Base-by-base conservation (phyloP, 2,797 vertebrate genomes). In the Paratrypauchen microcephalus region DNA sequence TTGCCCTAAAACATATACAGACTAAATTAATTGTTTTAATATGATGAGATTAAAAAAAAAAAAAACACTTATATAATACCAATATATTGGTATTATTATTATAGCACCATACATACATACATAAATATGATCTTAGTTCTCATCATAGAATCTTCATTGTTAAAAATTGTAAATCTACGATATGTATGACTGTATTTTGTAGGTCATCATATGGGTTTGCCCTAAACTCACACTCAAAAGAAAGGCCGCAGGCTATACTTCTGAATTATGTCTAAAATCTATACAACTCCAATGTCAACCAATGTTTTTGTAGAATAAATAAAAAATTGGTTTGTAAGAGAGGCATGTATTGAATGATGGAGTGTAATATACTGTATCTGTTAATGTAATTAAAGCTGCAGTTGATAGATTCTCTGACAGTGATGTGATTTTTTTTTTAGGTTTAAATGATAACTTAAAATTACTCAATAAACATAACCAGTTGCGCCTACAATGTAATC, bases 101-200 rank as follows among this genome's bases (percentile, higher is more conserved):
- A 86, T 73, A 81, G 81, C 88, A 85, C 73, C 6, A 28, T 90
- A 86, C 6, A 28, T 90, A 86, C 6, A 28, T 90, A 85, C 88
- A 84, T 92, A 87, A 91, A 90, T 91, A 87, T 87, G 88, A 76
- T 82, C 87, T 81, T 86, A 83, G 87, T 86, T 89, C 69, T 88
- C 79, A 85, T 84, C 75, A 84, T 76, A 84, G 86, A 88, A 87
- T 90, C 69, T 80, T 84, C 88, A 77, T 88, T 87, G 81, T 89
- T 83, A 90, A 85, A 88, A 85, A 89, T 88, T 93, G 85, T 88
- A 84, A 90, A 85, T 87, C 86, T 81, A 88, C 75, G 73, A 75
- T 72, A 74, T 81, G 81, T 86, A 74, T 82, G 77, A 82, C 73
- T 78, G 80, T 85, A 59, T 83, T 79, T 87, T 56, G 66, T 76